These are phyloP conservation scores for Apantesis nais DNA, from an alignment of 2,888 invertebrate species.

Conservation along the genomic window DNA sequence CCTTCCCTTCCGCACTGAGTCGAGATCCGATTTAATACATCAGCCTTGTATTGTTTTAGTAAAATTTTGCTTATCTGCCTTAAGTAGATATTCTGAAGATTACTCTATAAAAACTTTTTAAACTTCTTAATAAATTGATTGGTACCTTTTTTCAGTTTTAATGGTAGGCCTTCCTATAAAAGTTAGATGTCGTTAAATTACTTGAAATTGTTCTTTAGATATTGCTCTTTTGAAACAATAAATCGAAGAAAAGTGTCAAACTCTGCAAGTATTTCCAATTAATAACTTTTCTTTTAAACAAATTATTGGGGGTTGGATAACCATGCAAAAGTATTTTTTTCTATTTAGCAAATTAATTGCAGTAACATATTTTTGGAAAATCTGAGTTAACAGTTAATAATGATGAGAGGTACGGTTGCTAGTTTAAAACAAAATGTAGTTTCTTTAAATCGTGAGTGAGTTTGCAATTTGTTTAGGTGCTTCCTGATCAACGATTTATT, in stretches of 20 bases:
- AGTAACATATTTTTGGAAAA: too few species aligned
- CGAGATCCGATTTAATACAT: background rate
- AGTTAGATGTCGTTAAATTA: conserved; percentile 11
- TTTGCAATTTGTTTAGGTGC: too few species aligned
- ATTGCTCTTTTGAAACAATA: conserved; percentile 15
- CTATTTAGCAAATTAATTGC: too few species aligned
- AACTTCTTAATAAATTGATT: background rate
- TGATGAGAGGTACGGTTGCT: too few species aligned
- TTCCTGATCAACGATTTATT: too few species aligned
- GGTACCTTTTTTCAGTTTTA: background rate
- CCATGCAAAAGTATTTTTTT: too few species aligned
- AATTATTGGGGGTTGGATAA: background rate
- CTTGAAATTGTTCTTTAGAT: conserved; percentile 10
- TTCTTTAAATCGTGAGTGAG: too few species aligned
- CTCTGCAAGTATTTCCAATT: conserved; percentile 10
- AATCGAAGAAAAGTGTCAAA: conserved; percentile 8
- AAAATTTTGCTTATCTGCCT: background rate
- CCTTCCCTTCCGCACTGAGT: too few species aligned
- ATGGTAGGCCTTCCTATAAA: background rate
- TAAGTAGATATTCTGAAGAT: too few species aligned
- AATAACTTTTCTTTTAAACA: background rate
- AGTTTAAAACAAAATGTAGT: too few species aligned
- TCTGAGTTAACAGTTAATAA: too few species aligned
- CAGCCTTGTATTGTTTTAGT: background rate
- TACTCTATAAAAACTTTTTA: background rate